These are phyloP conservation scores for Fistularia commersonii DNA, from an alignment of 2,797 vertebrate species.

Conservation along the genomic window DNA sequence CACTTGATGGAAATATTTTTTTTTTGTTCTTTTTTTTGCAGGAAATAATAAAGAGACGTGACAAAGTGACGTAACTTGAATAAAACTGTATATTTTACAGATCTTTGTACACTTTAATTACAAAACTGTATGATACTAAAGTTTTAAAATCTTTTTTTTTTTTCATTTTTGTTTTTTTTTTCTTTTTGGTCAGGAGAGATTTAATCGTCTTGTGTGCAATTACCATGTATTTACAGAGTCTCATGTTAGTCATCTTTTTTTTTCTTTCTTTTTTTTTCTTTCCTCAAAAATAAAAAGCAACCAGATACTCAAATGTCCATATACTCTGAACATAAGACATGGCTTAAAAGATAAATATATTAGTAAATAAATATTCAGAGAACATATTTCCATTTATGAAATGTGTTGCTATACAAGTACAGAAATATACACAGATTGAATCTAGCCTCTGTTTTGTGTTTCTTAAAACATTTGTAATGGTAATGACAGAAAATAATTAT, in stretches of 20 bases:
- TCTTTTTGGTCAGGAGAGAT: conserved; percentile 92
- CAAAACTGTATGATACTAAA: conserved; percentile 97
- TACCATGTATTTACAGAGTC: conserved; percentile 96
- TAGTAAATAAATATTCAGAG: conserved; percentile 99
- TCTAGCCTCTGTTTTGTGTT: conserved; percentile 78
- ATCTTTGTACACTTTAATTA: conserved; percentile 98
- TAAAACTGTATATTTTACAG: conserved; percentile 98
- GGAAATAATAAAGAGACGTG: conserved; percentile 39
- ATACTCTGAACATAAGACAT: conserved; percentile 97
- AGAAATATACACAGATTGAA: conserved; percentile 94
- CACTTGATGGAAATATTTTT: background rate
- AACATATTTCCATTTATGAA: conserved; percentile 99
- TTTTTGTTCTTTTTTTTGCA: background rate
- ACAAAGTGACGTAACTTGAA: conserved; percentile 73
- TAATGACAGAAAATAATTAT: conserved; percentile 91
- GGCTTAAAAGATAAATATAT: conserved; percentile 99
- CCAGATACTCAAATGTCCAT: conserved; percentile 85
- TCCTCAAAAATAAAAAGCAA: conserved; percentile 63
- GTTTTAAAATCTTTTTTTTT: conserved; percentile 87
- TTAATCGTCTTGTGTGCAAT: conserved; percentile 96
- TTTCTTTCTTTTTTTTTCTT: conserved; percentile 29
- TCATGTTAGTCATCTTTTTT: conserved; percentile 96
- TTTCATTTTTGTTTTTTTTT: conserved; percentile 74
- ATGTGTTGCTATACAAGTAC: conserved; percentile 98
- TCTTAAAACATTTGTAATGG: conserved; percentile 85